Conservation (phyloP, 2,888 invertebrate species). For the Ichneumoninae sp. region DNA sequence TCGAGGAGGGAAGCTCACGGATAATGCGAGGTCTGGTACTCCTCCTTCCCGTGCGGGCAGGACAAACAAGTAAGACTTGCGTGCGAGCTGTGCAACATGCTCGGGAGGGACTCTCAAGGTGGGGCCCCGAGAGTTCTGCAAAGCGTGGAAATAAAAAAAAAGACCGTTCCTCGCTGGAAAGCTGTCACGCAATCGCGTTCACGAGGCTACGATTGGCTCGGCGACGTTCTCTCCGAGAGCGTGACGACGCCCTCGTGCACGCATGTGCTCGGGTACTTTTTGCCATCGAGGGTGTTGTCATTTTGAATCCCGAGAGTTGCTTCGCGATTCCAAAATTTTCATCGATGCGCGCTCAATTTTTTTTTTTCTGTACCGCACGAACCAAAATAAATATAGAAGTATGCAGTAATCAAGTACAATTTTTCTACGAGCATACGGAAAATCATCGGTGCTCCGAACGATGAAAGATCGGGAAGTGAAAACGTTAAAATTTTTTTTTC, state of each 20-base stretch:
- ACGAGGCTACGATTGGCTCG: constrained; percentile 63
- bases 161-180: constrained; percentile 74
- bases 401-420: no score
- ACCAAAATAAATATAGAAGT: no score
- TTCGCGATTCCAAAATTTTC: background rate
- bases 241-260: constrained; percentile 70
- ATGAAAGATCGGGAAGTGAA: no score
- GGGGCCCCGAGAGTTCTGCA: constrained; percentile 74
- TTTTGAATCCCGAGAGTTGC: background rate
- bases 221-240: constrained; percentile 50
- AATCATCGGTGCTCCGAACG: no score
- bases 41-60: constrained; percentile 5
- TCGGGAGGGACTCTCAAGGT: constrained; percentile 48
- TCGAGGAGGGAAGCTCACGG: background rate
- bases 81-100: constrained; percentile 27
- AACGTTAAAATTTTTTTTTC: no score
- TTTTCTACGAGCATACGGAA: no score
- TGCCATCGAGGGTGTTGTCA: background rate
- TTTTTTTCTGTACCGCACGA: background rate
- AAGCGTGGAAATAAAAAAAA: constrained; percentile 79
- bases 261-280: constrained; percentile 54
- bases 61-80: constrained; percentile 32
- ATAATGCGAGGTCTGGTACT: constrained; percentile 2
- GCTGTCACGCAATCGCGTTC: constrained; percentile 65
- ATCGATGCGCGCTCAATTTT: background rate